Evolutionary conservation across 2,797 vertebrate genomes (phyloP), one percentile per base, ranked within the genome.

Genomic region (Karalla daura): DNA sequence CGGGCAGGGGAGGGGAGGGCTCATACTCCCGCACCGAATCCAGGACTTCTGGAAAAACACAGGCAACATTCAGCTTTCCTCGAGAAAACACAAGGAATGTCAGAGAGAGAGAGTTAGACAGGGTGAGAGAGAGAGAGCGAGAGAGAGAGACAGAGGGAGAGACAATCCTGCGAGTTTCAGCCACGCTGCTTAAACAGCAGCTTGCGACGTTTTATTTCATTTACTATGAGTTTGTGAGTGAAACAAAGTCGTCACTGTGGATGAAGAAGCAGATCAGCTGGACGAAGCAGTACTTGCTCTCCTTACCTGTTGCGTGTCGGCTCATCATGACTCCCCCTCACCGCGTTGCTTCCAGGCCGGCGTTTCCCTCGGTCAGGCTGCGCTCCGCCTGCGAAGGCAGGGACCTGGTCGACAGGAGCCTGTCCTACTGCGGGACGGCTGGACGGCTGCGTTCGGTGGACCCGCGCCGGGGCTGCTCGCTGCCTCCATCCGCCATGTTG

Each of bases 261-360:
- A 24, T 18, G 0, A 17, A 24, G 23, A 27, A 3, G 41, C 5
- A 15, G 39, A n/a, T 18, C n/a, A 39, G n/a, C n/a, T 15, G 28
- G 2, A 5, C 30, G 1, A 5, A 1, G 52, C 1, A 37, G 71
- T 75, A 76, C 86, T 86, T 70, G 74, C 67, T 24, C 32, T 36
- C 12, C 81, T 67, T 89, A 92, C 92, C 92, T 92, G 86, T 80
- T 49, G 72, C 60, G 35, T 45, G 66, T 33, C 74, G 80, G 68
- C 23, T 89, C 91, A 92, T 93, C 59, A 72, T 51, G 10, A 21
- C 3, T 5, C 51, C 63, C 51, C 63, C 20, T 65, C 51, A 18
- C 15, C 10, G n/a, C 0, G 13, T 60, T 25, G 20, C 52, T 32
- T 53, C 20, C 36, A 2, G 1, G 11, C 4, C 12, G 17, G 1